Evolutionary conservation across 53 echinoderm and acorn worm species (phyloP).

Genomic region (Arbacia lixula): DNA sequence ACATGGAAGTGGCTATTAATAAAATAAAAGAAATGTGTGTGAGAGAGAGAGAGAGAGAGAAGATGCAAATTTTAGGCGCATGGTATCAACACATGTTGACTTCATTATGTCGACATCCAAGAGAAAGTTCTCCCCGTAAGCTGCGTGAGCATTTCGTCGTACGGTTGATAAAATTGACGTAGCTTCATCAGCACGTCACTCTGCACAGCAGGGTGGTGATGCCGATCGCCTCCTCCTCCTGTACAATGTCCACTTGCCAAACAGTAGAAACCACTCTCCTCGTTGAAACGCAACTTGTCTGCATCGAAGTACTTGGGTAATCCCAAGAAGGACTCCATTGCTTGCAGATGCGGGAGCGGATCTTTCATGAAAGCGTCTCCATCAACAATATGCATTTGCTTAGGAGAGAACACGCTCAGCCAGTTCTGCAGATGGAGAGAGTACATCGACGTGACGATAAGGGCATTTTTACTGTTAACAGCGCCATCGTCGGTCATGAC

Average conservation of each 20-base stretch:
- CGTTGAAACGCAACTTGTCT: slow-evolving; percentile 73
- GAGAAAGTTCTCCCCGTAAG: slow-evolving; percentile 11
- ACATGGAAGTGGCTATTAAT: no score
- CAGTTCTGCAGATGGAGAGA: neutral
- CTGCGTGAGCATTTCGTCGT: neutral
- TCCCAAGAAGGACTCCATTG: slow-evolving; percentile 71
- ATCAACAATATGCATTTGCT: neutral
- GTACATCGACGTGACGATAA: slow-evolving; percentile 29
- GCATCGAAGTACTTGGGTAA: slow-evolving; percentile 65
- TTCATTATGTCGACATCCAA: no score
- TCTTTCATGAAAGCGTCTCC: neutral
- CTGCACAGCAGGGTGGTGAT: neutral
- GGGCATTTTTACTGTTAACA: slow-evolving; percentile 61
- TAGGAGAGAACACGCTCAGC: neutral
- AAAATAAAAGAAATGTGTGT: no score
- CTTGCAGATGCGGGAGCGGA: slow-evolving; percentile 26
- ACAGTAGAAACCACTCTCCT: slow-evolving; percentile 72
- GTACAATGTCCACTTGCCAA: neutral
- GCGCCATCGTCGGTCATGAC: slow-evolving; percentile 63
- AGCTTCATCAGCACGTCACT: neutral
- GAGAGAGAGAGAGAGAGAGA: no score
- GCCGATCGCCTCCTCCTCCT: neutral
- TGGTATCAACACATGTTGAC: no score
- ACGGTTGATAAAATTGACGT: slow-evolving; percentile 7
- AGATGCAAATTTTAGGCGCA: no score